phyloP scores from a whole-genome alignment of 2,113 vertebrate species.

The Xerus inauris region DNA sequence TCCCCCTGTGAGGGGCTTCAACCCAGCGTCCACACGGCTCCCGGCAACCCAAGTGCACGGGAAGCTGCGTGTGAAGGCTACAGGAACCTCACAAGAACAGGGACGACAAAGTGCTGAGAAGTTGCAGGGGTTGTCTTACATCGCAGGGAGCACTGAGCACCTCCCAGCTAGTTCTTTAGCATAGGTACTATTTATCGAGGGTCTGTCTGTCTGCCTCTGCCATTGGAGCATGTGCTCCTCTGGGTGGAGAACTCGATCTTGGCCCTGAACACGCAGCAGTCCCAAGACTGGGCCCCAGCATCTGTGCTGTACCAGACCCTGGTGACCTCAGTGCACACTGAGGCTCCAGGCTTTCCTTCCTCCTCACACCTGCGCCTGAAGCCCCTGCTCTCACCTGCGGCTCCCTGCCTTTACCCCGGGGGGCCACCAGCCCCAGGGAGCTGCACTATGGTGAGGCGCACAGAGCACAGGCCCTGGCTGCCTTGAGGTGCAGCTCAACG shows the following conservation, averaged over 20 bases:
- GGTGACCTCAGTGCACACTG: background rate
- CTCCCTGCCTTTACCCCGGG: too few species aligned
- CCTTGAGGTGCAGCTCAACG: too few species aligned
- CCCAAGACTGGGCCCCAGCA: background rate
- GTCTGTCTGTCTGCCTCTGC: background rate
- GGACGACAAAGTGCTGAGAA: too few species aligned
- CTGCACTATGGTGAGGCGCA: too few species aligned
- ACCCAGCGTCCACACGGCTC: too few species aligned
- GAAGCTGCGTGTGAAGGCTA: background rate
- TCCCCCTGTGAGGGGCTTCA: background rate
- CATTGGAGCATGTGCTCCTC: background rate
- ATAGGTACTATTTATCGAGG: background rate
- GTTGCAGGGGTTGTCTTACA: too few species aligned
- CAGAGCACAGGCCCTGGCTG: background rate
- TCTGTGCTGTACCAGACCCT: background rate
- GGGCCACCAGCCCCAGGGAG: too few species aligned
- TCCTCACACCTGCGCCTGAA: background rate
- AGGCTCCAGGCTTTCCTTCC: too few species aligned
- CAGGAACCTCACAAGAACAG: too few species aligned
- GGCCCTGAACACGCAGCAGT: background rate
- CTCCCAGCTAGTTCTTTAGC: background rate
- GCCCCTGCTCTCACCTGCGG: too few species aligned
- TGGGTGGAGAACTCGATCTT: too few species aligned
- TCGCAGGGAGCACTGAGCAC: too few species aligned
- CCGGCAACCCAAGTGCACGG: background rate